Conservation (phyloP, 2,888 invertebrate species). For the Philereme transversata region DNA sequence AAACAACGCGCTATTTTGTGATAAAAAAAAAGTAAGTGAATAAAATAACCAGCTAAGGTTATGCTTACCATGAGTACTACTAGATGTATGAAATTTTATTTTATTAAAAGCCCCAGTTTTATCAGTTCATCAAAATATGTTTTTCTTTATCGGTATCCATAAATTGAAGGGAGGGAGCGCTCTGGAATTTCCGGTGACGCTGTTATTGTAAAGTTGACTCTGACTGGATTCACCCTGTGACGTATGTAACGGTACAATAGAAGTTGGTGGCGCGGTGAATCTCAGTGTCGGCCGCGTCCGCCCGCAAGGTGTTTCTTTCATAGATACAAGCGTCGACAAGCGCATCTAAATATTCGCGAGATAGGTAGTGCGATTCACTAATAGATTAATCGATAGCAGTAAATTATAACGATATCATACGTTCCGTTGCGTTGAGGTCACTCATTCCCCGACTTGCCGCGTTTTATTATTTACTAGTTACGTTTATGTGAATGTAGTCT, state of each 20-base stretch:
- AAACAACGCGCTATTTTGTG: conserved; percentile 9
- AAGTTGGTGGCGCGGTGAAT: conserved; percentile 66
- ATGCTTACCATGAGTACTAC: conserved; percentile 14
- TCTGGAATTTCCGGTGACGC: conserved; percentile 19
- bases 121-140: neutral
- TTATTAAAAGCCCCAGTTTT: conserved; percentile 9
- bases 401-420: conserved; percentile 57
- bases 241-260: conserved; percentile 41
- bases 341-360: conserved; percentile 34
- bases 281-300: conserved; percentile 61
- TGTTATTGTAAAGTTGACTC: conserved; percentile 49
- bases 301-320: conserved; percentile 45
- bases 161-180: neutral
- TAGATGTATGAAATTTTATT: conserved; percentile 20
- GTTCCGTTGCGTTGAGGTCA: conserved; percentile 51
- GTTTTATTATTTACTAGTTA: conserved; percentile 64
- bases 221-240: conserved; percentile 74
- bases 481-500: conserved; percentile 73
- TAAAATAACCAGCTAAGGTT: conserved; percentile 6
- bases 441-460: conserved; percentile 54
- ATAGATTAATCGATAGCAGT: conserved; percentile 57
- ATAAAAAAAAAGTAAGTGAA: conserved; percentile 14
- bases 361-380: conserved; percentile 43
- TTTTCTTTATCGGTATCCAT: conserved; percentile 16
- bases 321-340: conserved; percentile 43